Evolutionary conservation across 2,797 vertebrate genomes (phyloP), one percentile per base, ranked within the genome.

Genomic region (Galago senegalensis): DNA sequence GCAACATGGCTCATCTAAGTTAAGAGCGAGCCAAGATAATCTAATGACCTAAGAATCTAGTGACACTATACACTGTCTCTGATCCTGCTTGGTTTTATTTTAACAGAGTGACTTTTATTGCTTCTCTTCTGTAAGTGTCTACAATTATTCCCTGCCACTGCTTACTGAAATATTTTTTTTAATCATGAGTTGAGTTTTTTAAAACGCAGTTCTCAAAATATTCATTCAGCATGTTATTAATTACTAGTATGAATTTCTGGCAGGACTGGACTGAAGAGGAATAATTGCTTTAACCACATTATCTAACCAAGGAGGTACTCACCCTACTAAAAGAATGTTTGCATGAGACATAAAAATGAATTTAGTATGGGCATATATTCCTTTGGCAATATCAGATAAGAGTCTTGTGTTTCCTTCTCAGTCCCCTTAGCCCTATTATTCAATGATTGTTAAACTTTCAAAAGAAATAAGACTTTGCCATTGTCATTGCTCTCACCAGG

Each of bases 51-150:
- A 97, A 98, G 97, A 49, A 84, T 94, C 95, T 89, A 97, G 93
- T 96, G 70, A 97, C 97, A 97, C 94, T 93, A 80, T 86, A 87
- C 61, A 27, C 96, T 93, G 96, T 98, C 82, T 94, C 89, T 95
- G 94, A 97, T 95, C 86, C 93, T 83, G 60, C 82, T 85, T 70
- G 88, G 61, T 96, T 96, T 96, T 93, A 96, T 89, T 93, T 96
- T 89, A 97, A 94, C 89, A 95, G 93, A 83, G 82, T 10, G 65
- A 95, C 97, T 98, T 98, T 97, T 96, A 98, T 92, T 96, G 60
- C 95, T 96, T 96, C 93, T 97, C 75, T 97, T 98, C 95, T 93
- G 89, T 96, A 94, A 95, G 97, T 97, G 92, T 88, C 86, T 79
- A 72, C 27, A 73, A 69, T 81, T 92, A 97, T 80, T 95, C 94